phyloP scores from a whole-genome alignment of 92 coral and sea anemone species.

The Zoanthus solanderi region DNA sequence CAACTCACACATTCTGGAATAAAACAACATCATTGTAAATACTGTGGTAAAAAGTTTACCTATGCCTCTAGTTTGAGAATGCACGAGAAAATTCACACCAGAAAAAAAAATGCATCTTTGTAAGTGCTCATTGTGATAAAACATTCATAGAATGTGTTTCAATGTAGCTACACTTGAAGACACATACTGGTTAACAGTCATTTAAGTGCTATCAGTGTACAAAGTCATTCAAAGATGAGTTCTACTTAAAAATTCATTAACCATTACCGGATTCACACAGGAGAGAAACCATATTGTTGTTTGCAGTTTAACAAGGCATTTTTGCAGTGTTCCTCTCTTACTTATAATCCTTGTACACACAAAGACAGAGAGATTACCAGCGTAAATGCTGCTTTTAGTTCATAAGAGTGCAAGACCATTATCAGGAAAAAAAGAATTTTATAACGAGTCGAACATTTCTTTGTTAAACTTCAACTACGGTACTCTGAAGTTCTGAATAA shows the following conservation, averaged over 20 bases:
- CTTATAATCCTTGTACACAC: not conserved
- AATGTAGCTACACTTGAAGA: not conserved
- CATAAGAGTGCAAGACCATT: too few relatives aligned
- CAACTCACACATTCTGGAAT: not conserved
- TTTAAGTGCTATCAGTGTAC: not conserved
- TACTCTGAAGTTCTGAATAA: too few relatives aligned
- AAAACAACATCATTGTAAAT: constrained; percentile 12
- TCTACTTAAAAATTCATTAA: not conserved
- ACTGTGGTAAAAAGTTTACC: not conserved
- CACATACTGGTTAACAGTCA: constrained; percentile 5
- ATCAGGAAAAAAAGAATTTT: too few relatives aligned
- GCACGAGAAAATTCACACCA: constrained; percentile 21
- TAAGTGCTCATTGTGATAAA: not conserved
- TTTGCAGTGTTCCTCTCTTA: not conserved
- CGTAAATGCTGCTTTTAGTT: too few relatives aligned
- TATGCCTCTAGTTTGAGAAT: constrained; percentile 5
- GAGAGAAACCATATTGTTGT: constrained; percentile 17
- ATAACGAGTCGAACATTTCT: too few relatives aligned
- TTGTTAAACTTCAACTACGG: too few relatives aligned
- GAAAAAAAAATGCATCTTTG: constrained; percentile 1
- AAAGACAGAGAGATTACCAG: not conserved
- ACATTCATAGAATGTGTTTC: not conserved
- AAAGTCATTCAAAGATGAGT: not conserved
- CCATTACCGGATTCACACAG: not conserved
- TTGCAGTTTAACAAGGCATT: constrained; percentile 3